Conservation (phyloP, 2,113 vertebrate genomes). For the Pelecanoides urinatrix region DNA sequence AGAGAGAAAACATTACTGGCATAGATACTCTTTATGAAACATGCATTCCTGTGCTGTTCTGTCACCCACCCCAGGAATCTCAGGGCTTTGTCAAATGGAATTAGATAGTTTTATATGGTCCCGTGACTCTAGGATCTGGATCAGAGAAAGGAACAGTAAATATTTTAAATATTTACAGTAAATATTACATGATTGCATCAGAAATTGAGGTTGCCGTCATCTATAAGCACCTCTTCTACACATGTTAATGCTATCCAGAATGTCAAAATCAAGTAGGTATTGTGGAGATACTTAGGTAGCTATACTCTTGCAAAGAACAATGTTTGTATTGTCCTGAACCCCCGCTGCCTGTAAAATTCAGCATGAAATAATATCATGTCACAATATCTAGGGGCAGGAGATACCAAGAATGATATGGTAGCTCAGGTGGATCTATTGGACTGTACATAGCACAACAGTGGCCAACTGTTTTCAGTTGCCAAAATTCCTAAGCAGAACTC, state of each 20-base stretch:
- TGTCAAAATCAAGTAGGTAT: neutral
- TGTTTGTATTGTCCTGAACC: neutral
- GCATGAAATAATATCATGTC: neutral
- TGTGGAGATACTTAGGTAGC: neutral
- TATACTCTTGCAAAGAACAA: neutral
- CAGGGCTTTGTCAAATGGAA: neutral
- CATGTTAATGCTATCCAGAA: neutral
- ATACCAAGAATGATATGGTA: neutral
- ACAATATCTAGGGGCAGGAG: neutral
- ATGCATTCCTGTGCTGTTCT: neutral
- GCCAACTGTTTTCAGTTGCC: neutral
- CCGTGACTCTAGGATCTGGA: neutral
- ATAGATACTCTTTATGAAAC: neutral
- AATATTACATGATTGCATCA: too few species aligned
- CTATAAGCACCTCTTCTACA: neutral
- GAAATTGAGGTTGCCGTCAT: neutral
- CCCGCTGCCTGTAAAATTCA: neutral
- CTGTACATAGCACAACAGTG: neutral
- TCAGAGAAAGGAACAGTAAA: neutral
- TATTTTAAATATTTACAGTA: neutral
- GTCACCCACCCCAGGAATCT: neutral
- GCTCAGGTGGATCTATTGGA: neutral
- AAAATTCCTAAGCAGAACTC: neutral
- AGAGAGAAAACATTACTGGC: neutral
- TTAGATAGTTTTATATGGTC: neutral